These are phyloP conservation scores for Endomychus coccineus DNA, from an alignment of 2,888 invertebrate species.

Conservation along the genomic window DNA sequence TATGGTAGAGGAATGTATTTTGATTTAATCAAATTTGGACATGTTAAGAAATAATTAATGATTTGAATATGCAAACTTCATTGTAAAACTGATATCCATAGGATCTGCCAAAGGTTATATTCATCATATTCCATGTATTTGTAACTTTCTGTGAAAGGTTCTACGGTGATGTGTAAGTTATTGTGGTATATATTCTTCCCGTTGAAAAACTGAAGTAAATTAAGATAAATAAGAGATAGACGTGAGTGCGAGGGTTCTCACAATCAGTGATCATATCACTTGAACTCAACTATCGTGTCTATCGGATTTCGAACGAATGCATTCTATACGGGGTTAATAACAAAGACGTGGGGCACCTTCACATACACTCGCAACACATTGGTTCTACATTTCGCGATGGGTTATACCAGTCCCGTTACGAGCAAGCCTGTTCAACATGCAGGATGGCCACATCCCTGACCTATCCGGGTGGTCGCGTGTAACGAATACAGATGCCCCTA, in stretches of 20 bases:
- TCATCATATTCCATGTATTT: too few species aligned
- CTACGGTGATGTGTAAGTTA: too few species aligned
- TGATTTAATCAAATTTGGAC: too few species aligned
- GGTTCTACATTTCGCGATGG: conserved; percentile 6
- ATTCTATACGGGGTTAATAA: conserved; percentile 11
- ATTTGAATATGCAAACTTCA: too few species aligned
- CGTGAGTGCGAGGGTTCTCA: conserved; percentile 13
- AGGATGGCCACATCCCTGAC: conserved; percentile 34
- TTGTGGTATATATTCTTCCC: too few species aligned
- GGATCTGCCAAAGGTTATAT: too few species aligned
- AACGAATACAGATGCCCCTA: conserved; percentile 30
- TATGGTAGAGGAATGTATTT: too few species aligned
- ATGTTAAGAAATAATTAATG: too few species aligned
- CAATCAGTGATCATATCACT: conserved; percentile 13
- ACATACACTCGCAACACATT: conserved; percentile 9
- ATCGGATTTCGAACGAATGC: conserved; percentile 10
- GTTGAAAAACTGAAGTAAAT: too few species aligned
- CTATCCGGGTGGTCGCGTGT: conserved; percentile 30
- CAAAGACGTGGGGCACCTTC: conserved; percentile 7
- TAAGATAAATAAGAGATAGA: conserved; percentile 14
- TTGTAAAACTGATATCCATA: too few species aligned
- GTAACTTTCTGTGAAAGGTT: too few species aligned
- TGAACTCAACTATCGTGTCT: conserved; percentile 12
- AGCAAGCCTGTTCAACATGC: conserved; percentile 32
- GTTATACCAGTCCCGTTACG: conserved; percentile 24